Conservation (phyloP, 2,888 invertebrate genomes). For the Parasteatoda lunata region DNA sequence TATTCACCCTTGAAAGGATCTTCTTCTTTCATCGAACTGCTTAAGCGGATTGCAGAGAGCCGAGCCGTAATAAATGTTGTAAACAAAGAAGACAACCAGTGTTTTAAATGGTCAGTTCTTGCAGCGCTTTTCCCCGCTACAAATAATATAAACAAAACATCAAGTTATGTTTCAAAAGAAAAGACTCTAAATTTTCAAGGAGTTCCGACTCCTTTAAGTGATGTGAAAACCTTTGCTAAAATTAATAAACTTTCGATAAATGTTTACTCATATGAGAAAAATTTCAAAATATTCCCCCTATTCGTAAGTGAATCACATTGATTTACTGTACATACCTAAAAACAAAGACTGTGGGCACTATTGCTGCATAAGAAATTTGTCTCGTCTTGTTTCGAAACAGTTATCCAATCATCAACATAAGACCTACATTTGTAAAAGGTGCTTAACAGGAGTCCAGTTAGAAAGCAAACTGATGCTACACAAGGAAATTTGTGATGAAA, state of each 20-base stretch:
- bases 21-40: constrained; percentile 5
- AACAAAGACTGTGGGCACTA: not conserved
- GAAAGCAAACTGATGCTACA: not conserved
- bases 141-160: not conserved
- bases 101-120: constrained; percentile 4
- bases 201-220: not conserved
- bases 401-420: not conserved
- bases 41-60: not conserved
- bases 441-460: not conserved
- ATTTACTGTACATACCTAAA: constrained; percentile 1
- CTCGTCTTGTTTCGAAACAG: not conserved
- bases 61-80: not conserved
- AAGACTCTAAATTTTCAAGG: not conserved
- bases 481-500: not conserved
- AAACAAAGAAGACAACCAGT: constrained; percentile 11
- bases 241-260: constrained; percentile 6
- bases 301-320: not conserved
- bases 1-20: constrained; percentile 12
- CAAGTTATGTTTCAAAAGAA: not conserved
- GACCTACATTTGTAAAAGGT: not conserved
- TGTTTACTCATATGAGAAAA: constrained; percentile 8
- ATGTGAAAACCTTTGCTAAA: not conserved
- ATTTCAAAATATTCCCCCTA: not conserved
- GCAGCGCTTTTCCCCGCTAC: not conserved
- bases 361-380: not conserved